Evolutionary conservation across 2,888 invertebrate species (phyloP), one percentile per base, ranked within the genome.

Genomic region (Anodontia alba): DNA sequence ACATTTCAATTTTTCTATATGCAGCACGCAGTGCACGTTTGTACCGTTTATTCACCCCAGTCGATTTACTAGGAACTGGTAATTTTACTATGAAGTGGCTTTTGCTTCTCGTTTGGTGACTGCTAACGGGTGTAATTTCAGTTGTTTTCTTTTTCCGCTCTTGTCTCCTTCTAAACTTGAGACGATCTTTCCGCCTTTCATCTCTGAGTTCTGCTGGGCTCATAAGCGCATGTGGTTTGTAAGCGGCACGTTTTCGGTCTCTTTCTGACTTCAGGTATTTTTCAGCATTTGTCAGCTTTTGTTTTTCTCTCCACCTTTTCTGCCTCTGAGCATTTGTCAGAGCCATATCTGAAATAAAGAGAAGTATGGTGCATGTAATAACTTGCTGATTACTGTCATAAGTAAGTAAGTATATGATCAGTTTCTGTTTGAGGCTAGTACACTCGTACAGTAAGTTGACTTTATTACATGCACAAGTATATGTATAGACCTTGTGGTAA

Each of bases 241-340:
- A 62, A 7, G 17, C 17, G 10, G 31, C n/a, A 15, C 62, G 31
- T 33, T 62, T 33, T 33, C 62, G 5, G 1, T 33, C 33, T 62
- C 62, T 31, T 20, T 62, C 62, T 33, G 31, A 5, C 31, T 62
- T 33, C 5, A 3, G 20, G 20, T 62, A 62, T 17, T 62, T 3
- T 62, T 62, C 62, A 17, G 17, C 20, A 20, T 62, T 33, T 33
- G 10, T 62, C 20, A 2, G 10, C 20, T 62, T 62, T 33, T 62
- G 62, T 20, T 33, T 62, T 33, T 62, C 62, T 33, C 62, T 31
- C 62, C 62, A 62, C 33, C 62, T 31, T 62, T 62, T 62, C n/a
- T 62, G 62, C 20, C 62, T 62, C 20, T 62, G 10, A 33, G 62
- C 62, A 33, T 62, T 62, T 2, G 62, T 62, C 15, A 62, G 33